A percentile compares a stretch with the other conserved stretches of the same genome.
Evolutionary conservation across 2,888 invertebrate genomes (phyloP).

Genomic region (Conus canariensis): DNA sequence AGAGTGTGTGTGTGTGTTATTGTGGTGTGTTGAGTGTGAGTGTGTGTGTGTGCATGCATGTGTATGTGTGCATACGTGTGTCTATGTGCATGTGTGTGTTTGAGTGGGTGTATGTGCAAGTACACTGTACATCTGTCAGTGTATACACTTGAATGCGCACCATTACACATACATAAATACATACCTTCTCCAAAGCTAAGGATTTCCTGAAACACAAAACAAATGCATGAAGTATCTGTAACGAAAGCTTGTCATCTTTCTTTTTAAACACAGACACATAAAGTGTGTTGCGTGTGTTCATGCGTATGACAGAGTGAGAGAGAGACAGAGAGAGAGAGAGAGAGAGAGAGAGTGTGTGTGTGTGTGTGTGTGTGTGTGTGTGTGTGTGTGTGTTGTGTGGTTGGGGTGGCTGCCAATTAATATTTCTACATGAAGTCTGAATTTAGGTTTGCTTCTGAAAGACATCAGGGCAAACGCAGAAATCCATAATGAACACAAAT

Average conservation of each 20-base stretch:
- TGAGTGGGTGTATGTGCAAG: not conserved
- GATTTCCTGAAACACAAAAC: constrained; percentile 63
- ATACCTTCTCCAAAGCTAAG: constrained; percentile 73
- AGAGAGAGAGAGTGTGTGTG: too few relatives aligned
- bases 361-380: too few relatives aligned
- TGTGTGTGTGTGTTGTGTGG: too few relatives aligned
- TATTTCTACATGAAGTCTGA: too few relatives aligned
- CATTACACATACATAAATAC: not conserved
- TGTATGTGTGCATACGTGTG: not conserved
- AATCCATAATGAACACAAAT: too few relatives aligned
- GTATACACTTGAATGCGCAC: not conserved
- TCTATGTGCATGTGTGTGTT: not conserved
- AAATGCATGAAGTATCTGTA: constrained; percentile 8
- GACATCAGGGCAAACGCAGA: too few relatives aligned
- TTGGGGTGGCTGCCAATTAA: too few relatives aligned
- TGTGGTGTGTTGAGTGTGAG: not conserved
- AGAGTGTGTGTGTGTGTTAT: not conserved
- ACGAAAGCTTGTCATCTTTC: not conserved
- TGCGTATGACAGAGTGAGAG: too few relatives aligned
- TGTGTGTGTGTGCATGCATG: not conserved
- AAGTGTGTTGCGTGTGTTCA: too few relatives aligned
- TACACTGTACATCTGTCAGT: not conserved
- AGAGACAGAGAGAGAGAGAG: too few relatives aligned
- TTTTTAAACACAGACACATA: not conserved
- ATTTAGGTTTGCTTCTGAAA: too few relatives aligned